A percentile compares a stretch with the other conserved stretches of the same genome.
These are phyloP conservation scores for Bombus sibiricus DNA, from an alignment of 1,140 invertebrate species.

Conservation along the genomic window DNA sequence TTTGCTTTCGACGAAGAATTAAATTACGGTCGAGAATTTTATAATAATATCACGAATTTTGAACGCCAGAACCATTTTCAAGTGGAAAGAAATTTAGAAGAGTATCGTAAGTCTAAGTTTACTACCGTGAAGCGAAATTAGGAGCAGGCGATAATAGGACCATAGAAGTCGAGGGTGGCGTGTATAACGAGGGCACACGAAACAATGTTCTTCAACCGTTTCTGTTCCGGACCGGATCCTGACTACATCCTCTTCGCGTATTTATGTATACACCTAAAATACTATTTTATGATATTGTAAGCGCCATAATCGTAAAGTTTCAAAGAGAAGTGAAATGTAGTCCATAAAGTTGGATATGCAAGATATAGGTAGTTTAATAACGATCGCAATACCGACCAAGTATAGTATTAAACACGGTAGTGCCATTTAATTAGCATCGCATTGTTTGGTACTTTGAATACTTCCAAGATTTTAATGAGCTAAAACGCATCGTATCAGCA, in stretches of 20 bases:
- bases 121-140: neutral
- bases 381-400: neutral
- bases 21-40: neutral
- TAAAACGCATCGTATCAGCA: neutral
- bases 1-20: neutral
- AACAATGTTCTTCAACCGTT: slow-evolving; percentile 4
- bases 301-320: neutral
- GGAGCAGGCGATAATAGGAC: neutral
- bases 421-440: neutral
- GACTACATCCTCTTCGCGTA: neutral
- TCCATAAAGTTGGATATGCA: neutral
- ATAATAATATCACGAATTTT: neutral
- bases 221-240: neutral
- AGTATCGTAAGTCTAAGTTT: neutral
- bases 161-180: neutral
- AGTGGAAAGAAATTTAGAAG: neutral
- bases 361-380: neutral
- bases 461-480: neutral
- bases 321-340: neutral
- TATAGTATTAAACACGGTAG: neutral
- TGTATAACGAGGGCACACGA: neutral
- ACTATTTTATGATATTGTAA: neutral
- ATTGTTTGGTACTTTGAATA: neutral
- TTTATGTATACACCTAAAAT: slow-evolving; percentile 1
- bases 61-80: neutral